A percentile compares a stretch with the other conserved stretches of the same genome.
Conservation (phyloP, 2,888 invertebrate genomes). For the Drosophila histrio region DNA sequence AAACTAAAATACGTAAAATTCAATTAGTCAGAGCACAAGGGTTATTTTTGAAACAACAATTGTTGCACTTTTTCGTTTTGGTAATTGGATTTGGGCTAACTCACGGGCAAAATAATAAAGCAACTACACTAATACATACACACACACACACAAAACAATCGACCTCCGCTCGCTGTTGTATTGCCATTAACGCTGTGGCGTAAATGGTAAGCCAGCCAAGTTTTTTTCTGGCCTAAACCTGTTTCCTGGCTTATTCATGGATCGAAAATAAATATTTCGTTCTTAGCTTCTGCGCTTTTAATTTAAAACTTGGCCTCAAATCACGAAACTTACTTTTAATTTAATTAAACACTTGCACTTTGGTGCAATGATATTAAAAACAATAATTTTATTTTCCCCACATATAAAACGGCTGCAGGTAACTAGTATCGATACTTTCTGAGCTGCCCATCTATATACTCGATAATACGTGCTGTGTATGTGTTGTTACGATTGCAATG, state of each 20-base stretch:
- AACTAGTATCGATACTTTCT: slow-evolving; percentile 55
- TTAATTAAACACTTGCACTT: slow-evolving; percentile 54
- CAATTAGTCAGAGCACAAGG: slow-evolving; percentile 53
- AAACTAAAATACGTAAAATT: slow-evolving; percentile 63
- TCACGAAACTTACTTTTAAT: slow-evolving; percentile 46
- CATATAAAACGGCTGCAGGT: slow-evolving; percentile 64
- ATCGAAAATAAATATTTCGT: slow-evolving; percentile 15
- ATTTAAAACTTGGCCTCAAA: not conserved
- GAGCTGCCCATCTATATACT: slow-evolving; percentile 37
- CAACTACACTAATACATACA: slow-evolving; percentile 32
- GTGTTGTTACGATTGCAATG: slow-evolving; percentile 2
- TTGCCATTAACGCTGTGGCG: slow-evolving; percentile 72
- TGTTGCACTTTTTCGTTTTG: slow-evolving; percentile 56
- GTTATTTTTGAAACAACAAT: slow-evolving; percentile 44
- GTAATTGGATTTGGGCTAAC: slow-evolving; percentile 72
- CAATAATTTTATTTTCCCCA: slow-evolving; percentile 57
- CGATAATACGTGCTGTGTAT: slow-evolving; percentile 38
- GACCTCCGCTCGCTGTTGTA: slow-evolving; percentile 72
- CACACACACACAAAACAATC: slow-evolving; percentile 66
- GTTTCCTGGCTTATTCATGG: slow-evolving; percentile 67
- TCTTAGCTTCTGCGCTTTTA: slow-evolving; percentile 1
- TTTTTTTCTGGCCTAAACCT: slow-evolving; percentile 79
- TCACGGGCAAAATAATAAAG: slow-evolving; percentile 63
- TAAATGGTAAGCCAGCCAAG: slow-evolving; percentile 77
- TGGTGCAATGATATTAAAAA: slow-evolving; percentile 53